Percentiles rank a stretch among this genome's conserved stretches.
These are phyloP conservation scores for Cephus rjabovi DNA, from an alignment of 2,888 invertebrate genomes.

Conservation along the genomic window DNA sequence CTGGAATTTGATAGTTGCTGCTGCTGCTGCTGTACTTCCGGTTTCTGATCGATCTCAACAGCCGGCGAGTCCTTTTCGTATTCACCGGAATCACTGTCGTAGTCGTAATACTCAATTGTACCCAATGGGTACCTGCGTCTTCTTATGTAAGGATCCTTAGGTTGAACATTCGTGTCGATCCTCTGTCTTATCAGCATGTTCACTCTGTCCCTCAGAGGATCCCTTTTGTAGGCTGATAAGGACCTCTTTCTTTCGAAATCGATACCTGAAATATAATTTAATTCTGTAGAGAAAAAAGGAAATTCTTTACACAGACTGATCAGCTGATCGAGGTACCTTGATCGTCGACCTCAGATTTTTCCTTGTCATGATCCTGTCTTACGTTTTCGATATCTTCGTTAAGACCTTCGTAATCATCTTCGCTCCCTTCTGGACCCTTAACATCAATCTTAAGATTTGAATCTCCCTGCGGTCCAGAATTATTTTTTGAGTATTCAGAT, in stretches of 20 bases:
- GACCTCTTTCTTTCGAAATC: conserved; percentile 14
- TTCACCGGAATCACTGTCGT: conserved; percentile 37
- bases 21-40: neutral
- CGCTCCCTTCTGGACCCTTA: neutral
- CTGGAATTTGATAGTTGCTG: neutral
- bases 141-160: conserved; percentile 7
- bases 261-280: neutral
- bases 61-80: conserved; percentile 16
- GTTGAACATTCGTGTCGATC: conserved; percentile 22
- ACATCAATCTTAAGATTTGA: neutral
- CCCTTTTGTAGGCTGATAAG: neutral
- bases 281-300: neutral
- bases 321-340: conserved; percentile 1
- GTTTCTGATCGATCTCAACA: conserved; percentile 15
- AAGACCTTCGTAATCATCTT: conserved; percentile 18
- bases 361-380: conserved; percentile 9
- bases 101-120: conserved; percentile 51
- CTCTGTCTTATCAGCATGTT: conserved; percentile 37
- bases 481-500: neutral
- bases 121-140: conserved; percentile 26
- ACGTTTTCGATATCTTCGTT: conserved; percentile 14
- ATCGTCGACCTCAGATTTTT: conserved; percentile 21
- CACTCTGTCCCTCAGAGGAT: conserved; percentile 33
- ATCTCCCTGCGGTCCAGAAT: neutral
- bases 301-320: neutral